A percentile compares a stretch with the other conserved stretches of the same genome.
Conservation (phyloP, 2,113 vertebrate genomes). For the Heteronetta atricapilla region DNA sequence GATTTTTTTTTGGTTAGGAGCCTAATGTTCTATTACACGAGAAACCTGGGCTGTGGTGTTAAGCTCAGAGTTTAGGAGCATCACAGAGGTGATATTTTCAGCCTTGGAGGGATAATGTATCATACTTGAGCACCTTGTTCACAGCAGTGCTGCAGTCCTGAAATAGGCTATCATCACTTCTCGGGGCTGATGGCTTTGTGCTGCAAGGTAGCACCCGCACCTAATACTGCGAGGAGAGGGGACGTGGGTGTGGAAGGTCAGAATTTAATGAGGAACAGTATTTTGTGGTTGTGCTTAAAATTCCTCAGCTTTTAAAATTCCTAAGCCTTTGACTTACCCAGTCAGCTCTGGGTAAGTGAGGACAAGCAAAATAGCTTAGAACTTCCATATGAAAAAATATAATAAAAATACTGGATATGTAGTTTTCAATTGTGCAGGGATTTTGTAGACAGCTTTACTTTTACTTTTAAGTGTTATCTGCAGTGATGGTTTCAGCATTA, state of each 20-base stretch:
- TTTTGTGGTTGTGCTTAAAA: background rate
- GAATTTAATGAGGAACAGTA: slow-evolving; percentile 48
- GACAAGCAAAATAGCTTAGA: background rate
- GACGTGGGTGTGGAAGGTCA: background rate
- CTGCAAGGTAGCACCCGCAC: slow-evolving; percentile 24
- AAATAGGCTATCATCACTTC: slow-evolving; percentile 63
- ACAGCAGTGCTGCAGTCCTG: slow-evolving; percentile 48
- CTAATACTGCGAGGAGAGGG: background rate
- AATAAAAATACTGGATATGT: background rate
- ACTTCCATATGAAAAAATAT: background rate
- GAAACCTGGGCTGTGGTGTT: slow-evolving; percentile 27
- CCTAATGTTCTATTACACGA: background rate
- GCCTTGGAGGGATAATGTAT: slow-evolving; percentile 64
- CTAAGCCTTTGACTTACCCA: background rate
- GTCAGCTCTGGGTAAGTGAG: background rate
- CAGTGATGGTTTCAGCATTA: background rate
- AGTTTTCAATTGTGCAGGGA: background rate
- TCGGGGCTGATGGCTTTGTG: slow-evolving; percentile 41
- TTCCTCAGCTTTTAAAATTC: background rate
- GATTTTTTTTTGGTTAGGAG: slow-evolving; percentile 35
- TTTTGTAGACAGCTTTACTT: background rate
- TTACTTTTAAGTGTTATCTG: background rate
- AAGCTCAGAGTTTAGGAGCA: slow-evolving; percentile 47
- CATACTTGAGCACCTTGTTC: slow-evolving; percentile 68
- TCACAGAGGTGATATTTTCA: slow-evolving; percentile 39